Conservation (phyloP, 2,113 vertebrate genomes). For the Pterocles orientalis region DNA sequence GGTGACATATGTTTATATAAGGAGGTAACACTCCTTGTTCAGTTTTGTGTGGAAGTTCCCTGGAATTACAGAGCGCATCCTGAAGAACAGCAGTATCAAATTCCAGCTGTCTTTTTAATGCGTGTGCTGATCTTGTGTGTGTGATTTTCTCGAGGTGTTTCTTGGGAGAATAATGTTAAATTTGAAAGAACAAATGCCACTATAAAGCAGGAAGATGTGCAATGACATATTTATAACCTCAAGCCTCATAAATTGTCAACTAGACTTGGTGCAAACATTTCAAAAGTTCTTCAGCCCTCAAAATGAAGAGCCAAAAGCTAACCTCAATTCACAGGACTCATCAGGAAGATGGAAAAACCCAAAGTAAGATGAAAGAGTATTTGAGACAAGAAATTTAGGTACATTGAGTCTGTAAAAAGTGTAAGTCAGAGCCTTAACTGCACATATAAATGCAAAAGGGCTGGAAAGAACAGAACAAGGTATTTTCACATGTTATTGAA, state of each 20-base stretch:
- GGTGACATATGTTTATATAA: not conserved
- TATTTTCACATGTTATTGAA: not conserved
- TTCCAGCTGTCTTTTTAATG: not conserved
- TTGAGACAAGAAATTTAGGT: not conserved
- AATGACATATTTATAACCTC: not conserved
- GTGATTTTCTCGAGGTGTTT: not conserved
- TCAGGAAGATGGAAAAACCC: not conserved
- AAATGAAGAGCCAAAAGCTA: not conserved
- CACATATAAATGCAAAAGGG: not conserved
- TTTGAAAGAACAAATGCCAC: not conserved
- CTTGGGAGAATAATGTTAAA: not conserved
- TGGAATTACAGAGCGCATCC: not conserved
- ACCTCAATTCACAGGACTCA: not conserved
- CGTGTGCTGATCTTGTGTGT: not conserved
- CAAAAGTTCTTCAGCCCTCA: not conserved
- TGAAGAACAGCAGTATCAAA: not conserved
- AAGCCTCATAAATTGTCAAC: not conserved
- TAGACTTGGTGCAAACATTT: not conserved
- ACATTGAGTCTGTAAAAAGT: not conserved
- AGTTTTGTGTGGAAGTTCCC: not conserved
- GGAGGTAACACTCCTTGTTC: not conserved
- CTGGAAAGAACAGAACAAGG: not conserved
- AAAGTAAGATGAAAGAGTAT: not conserved
- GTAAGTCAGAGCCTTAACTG: not conserved
- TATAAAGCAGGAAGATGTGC: not conserved